Base-by-base conservation (phyloP, 2,888 invertebrate genomes). In the Kryphioiulus occultus region DNA sequence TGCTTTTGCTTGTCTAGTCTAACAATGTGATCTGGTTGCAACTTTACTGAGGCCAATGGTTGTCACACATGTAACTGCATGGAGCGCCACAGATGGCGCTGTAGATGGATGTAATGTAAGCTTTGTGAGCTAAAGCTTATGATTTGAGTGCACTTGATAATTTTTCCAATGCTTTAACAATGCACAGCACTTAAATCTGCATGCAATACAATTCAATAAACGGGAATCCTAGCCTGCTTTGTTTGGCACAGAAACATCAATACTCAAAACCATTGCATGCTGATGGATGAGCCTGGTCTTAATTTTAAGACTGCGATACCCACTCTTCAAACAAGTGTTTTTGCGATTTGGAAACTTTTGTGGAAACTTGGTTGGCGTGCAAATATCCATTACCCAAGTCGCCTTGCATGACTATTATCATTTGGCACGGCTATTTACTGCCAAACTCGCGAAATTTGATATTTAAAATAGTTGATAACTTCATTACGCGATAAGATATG, bases 391-490 rank as follows among this genome's bases (percentile, higher is more conserved):
- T 68, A 68, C 68, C n/a, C 3, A 7, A 22, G n/a, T 68, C 26
- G 9, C 4, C 26, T 68, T 12, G 68, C 68, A 26, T 68, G 68
- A 10, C 68, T 68, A 26, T 68, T 68, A 68, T 68, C 68, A 26
- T 68, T 68, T 68, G 53, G 68, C 68, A 68, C 26, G 68, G 10
- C 26, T 12, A 68, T 68, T 68, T 68, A 68, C 68, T 26, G 68
- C 68, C 26, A 3, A 68, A 68, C 22, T 68, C 68, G 12, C 26
- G 68, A 26, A 68, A 68, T 68, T 68, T 68, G 26, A 68, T 68
- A 68, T 68, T 68, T 68, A 26, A 68, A 68, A 68, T 68, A 68
- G 26, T 26, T 68, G 68, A 68, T 68, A 68, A 68, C 68, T 68
- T 26, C 26, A 68, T 68, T 68, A 68, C n/a, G 3, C 68, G 68